Evolutionary conservation across 2,113 vertebrate genomes (phyloP), one percentile per base, ranked within the genome.

Genomic region (Pseudopodoces humilis): DNA sequence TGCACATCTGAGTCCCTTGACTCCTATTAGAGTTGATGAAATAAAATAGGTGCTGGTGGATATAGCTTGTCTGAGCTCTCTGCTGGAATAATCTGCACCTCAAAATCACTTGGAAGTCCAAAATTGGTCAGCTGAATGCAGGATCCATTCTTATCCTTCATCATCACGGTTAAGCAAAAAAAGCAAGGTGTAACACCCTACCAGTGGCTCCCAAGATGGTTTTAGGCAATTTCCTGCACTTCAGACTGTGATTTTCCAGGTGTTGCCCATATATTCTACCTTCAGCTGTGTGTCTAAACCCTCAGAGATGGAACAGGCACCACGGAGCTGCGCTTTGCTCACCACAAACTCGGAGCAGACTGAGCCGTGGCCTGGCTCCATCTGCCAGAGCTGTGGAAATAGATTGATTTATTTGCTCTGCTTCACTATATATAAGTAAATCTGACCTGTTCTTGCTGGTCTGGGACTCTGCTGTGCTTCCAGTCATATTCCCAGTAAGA

Each of bases 331-430:
- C 20, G 37, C 30, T 81, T 37, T 19, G 27, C 14, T 60, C 15
- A 44, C 53, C 24, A 5, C 5, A 50, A 18, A 25, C 23, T 46
- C 3, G 0, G 59, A 43, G 50, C 47, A 49, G 31, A 3, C 46
- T 16, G 13, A 72, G 21, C 35, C 0, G 0, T 24, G 23, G 23
- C 13, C 5, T 56, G 23, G 3, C n/a, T 30, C 9, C 33, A 0
- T 1, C 60, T 41, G 47, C 13, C 1, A 52, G 41, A 0, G 6
- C 30, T 43, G 16, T 16, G 25, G 27, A 59, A 86, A 50, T 10
- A 7, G 2, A 35, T 24, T 31, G 16, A 39, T 46, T 59, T 41
- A 44, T 49, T 89, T 77, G 25, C 30, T 52, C 21, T 72, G 31
- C 13, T 65, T 81, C 22, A 11, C 1, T 19, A 4, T 3, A 62